phyloP scores from a whole-genome alignment of 2,888 invertebrate species.

The Molanna angustata region DNA sequence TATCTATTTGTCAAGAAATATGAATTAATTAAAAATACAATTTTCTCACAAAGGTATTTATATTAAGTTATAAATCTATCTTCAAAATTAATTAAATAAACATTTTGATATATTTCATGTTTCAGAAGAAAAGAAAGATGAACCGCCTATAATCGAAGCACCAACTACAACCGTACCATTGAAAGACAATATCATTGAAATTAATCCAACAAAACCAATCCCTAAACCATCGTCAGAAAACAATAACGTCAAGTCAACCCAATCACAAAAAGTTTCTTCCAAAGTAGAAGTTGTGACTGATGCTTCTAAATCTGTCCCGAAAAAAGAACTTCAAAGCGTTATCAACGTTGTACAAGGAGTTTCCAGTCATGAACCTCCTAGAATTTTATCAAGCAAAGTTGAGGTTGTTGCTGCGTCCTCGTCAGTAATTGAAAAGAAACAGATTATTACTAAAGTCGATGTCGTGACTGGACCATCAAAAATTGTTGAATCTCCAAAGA shows the following conservation, averaged over 20 bases:
- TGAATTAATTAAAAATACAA: too few relatives aligned
- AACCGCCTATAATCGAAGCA: slow-evolving; percentile 36
- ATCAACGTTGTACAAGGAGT: slow-evolving; percentile 34
- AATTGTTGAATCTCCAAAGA: slow-evolving; percentile 43
- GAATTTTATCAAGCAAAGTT: slow-evolving; percentile 46
- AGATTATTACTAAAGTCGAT: slow-evolving; percentile 55
- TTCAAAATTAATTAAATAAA: too few relatives aligned
- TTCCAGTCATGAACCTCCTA: slow-evolving; percentile 26
- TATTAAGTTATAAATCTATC: too few relatives aligned
- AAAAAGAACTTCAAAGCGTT: slow-evolving; percentile 35
- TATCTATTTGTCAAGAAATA: too few relatives aligned
- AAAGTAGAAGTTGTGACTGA: slow-evolving; percentile 35
- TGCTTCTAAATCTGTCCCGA: slow-evolving; percentile 31
- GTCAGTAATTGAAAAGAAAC: slow-evolving; percentile 46
- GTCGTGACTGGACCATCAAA: slow-evolving; percentile 55
- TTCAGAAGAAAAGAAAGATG: slow-evolving; percentile 13
- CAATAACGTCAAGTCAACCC: slow-evolving; percentile 48
- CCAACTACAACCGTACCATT: slow-evolving; percentile 32
- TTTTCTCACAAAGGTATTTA: too few relatives aligned
- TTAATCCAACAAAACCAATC: slow-evolving; percentile 46
- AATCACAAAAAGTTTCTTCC: slow-evolving; percentile 31
- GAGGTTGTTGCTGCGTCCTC: slow-evolving; percentile 42
- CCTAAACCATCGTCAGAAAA: slow-evolving; percentile 43
- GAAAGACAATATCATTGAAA: slow-evolving; percentile 36
- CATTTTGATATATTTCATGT: too few relatives aligned